These are phyloP conservation scores for Toxotes lorentzi DNA, from an alignment of 2,797 vertebrate species.

Conservation along the genomic window DNA sequence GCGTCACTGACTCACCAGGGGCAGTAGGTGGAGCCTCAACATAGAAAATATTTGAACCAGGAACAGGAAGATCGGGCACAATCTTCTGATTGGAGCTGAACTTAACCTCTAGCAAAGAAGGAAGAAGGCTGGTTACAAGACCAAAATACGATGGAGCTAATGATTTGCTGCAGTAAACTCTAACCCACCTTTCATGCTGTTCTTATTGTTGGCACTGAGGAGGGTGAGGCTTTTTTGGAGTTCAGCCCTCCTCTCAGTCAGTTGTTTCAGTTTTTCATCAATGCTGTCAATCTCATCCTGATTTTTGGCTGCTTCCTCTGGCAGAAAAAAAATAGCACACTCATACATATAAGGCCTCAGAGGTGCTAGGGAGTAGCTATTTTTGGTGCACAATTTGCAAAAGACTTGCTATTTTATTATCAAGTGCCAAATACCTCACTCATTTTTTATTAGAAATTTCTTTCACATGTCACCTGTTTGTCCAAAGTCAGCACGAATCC, in stretches of 20 bases:
- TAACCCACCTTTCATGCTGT: neutral
- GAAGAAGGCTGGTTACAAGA: neutral
- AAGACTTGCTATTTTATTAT: neutral
- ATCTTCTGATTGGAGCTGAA: neutral
- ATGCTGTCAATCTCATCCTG: slow-evolving; percentile 56
- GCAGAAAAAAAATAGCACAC: neutral
- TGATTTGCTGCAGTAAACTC: neutral
- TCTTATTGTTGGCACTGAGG: neutral
- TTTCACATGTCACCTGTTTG: slow-evolving; percentile 55
- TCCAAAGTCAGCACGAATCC: slow-evolving; percentile 25
- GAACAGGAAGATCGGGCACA: fast-evolving
- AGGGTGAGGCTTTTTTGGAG: slow-evolving; percentile 47
- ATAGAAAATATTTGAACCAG: slow-evolving; percentile 1
- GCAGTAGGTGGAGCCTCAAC: slow-evolving; percentile 60
- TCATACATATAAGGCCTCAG: neutral
- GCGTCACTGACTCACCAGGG: slow-evolving; percentile 59
- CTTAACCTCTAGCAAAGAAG: slow-evolving; percentile 19
- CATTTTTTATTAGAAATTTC: neutral
- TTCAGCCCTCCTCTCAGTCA: slow-evolving; percentile 52
- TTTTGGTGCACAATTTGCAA: neutral
- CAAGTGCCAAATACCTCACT: neutral
- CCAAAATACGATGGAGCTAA: neutral
- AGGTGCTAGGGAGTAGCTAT: neutral
- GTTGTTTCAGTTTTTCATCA: slow-evolving; percentile 54
- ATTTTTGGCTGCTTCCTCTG: slow-evolving; percentile 26